Conservation (phyloP, 2,888 invertebrate genomes). For the Liodrosophila aerea region DNA sequence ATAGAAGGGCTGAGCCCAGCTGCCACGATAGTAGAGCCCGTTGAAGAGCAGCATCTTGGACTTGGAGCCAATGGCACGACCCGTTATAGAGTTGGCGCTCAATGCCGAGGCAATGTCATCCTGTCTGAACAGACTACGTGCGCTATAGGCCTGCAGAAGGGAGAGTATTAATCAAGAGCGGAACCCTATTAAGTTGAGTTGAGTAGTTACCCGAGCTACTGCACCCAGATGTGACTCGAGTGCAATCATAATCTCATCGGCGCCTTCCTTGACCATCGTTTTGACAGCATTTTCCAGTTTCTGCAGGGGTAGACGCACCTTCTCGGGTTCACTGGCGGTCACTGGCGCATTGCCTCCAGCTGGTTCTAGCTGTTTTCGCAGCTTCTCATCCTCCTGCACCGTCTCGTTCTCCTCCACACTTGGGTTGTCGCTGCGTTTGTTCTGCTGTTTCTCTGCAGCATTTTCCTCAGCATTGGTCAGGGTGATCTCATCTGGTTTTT, state of each 20-base stretch:
- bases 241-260: slow-evolving; percentile 85
- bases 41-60: slow-evolving; percentile 89
- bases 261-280: slow-evolving; percentile 63
- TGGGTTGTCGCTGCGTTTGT: slow-evolving; percentile 72
- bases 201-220: slow-evolving; percentile 72
- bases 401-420: slow-evolving; percentile 80
- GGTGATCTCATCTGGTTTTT: slow-evolving; percentile 57
- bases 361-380: slow-evolving; percentile 83
- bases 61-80: slow-evolving; percentile 78
- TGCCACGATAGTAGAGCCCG: slow-evolving; percentile 90
- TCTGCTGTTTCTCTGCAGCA: slow-evolving; percentile 66
- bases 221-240: slow-evolving; percentile 82
- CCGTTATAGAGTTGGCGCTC: slow-evolving; percentile 86
- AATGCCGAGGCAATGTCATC: slow-evolving; percentile 85
- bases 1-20: slow-evolving; percentile 88
- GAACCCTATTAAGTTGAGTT: background rate
- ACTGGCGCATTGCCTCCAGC: slow-evolving; percentile 83
- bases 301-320: slow-evolving; percentile 84
- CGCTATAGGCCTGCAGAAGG: slow-evolving; percentile 73
- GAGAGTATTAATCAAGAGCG: background rate
- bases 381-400: slow-evolving; percentile 84
- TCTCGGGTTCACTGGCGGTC: slow-evolving; percentile 83
- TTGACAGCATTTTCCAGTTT: slow-evolving; percentile 82
- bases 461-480: slow-evolving; percentile 49
- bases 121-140: slow-evolving; percentile 83